These are phyloP conservation scores for Eupithecia subumbrata DNA, from an alignment of 2,888 invertebrate species.

Conservation along the genomic window DNA sequence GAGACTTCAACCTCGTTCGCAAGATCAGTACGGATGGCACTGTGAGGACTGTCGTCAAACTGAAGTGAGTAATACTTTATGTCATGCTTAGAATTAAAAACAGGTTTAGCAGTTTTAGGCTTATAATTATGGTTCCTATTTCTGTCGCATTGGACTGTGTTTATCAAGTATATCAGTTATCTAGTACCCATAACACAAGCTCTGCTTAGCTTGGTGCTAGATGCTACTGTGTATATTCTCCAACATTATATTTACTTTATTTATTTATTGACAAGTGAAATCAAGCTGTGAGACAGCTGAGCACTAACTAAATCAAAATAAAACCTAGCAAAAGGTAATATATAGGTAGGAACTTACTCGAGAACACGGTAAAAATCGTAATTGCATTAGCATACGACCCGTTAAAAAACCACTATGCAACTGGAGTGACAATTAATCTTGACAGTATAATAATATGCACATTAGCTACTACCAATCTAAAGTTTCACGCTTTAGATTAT, in stretches of 20 bases:
- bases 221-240: too few species aligned
- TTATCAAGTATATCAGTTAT: too few species aligned
- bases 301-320: neutral
- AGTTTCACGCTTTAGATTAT: conserved; percentile 13
- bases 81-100: too few species aligned
- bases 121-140: too few species aligned
- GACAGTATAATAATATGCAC: conserved; percentile 13
- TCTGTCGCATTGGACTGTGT: too few species aligned
- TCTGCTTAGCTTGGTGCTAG: too few species aligned
- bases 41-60: conserved; percentile 90
- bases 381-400: conserved; percentile 4
- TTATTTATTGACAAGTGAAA: too few species aligned
- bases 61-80: conserved; percentile 87
- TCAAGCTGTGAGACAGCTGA: neutral
- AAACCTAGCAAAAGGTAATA: neutral
- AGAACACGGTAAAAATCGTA: neutral
- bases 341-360: neutral
- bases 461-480: conserved; percentile 12
- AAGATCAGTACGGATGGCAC: conserved; percentile 94
- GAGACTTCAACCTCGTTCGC: conserved; percentile 97
- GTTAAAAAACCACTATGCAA: neutral
- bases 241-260: too few species aligned
- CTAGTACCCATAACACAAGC: too few species aligned
- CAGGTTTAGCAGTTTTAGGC: too few species aligned
- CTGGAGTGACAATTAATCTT: conserved; percentile 13